phyloP scores from a whole-genome alignment of 2,888 invertebrate species.

The Athetis lepigone region DNA sequence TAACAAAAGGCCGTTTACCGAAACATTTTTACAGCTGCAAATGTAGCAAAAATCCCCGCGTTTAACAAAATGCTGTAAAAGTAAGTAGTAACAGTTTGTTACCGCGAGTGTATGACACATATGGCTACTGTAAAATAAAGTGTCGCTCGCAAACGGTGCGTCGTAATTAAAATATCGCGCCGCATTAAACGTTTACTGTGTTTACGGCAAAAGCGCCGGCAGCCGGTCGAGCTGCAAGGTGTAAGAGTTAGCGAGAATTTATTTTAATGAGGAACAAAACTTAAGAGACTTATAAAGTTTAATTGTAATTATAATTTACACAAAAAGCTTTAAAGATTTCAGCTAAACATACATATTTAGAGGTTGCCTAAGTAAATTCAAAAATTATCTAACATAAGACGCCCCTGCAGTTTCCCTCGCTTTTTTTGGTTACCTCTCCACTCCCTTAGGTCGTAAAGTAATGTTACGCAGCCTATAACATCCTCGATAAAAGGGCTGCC shows the following conservation, averaged over 20 bases:
- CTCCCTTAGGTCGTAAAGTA: too few relatives aligned
- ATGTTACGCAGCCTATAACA: too few relatives aligned
- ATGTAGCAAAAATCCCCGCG: slow-evolving; percentile 24
- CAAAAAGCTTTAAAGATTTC: too few relatives aligned
- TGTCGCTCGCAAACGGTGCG: slow-evolving; percentile 55
- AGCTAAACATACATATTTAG: too few relatives aligned
- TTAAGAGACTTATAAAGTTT: too few relatives aligned
- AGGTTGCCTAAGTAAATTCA: too few relatives aligned
- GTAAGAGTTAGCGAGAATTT: not conserved
- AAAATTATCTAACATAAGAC: too few relatives aligned
- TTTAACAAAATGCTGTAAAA: slow-evolving; percentile 31
- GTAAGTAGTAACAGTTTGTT: slow-evolving; percentile 24
- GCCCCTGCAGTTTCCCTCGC: too few relatives aligned
- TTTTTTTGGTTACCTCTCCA: too few relatives aligned
- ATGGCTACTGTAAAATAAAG: slow-evolving; percentile 52
- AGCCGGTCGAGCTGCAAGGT: not conserved
- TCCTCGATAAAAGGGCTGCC: too few relatives aligned
- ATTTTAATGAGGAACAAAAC: not conserved
- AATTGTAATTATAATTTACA: too few relatives aligned
- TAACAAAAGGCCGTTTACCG: slow-evolving; percentile 25
- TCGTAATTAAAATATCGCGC: slow-evolving; percentile 68
- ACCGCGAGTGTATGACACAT: slow-evolving; percentile 47
- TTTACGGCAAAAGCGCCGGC: slow-evolving; percentile 38
- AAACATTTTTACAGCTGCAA: slow-evolving; percentile 35
- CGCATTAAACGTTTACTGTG: slow-evolving; percentile 59